Evolutionary conservation across 2,797 vertebrate genomes (phyloP), one percentile per base, ranked within the genome.

Genomic region (Adrianichthys oophorus): DNA sequence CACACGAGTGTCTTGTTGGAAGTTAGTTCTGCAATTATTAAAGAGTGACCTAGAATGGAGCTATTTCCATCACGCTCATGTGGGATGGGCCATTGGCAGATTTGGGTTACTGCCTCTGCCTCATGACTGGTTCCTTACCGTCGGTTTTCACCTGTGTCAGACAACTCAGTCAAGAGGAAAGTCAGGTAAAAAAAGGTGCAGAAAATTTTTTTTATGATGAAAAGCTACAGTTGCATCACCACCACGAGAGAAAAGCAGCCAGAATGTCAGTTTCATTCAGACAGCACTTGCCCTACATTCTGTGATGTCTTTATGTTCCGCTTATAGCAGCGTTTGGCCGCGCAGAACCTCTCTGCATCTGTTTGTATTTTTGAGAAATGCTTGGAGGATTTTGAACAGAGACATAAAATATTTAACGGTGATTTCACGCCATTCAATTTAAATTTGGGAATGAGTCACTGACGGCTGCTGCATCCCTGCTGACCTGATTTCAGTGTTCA

Each of bases 51-150:
- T 66, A 84, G 79, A 85, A 80, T 44, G 48, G 47, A 55, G 51
- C 81, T 87, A 85, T 87, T 89, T 84, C 76, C 15, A 65, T 80
- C 78, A 5, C 4, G 48, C 21, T 61, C 79, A 68, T 51, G 55
- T 82, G 84, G 84, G 78, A 82, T 45, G 23, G 51, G 56, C 7
- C 15, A 51, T 0, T 79, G 77, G 80, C 78, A 85, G 74, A 87
- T 85, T 65, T 80, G 69, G 85, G 84, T 83, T 81, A 79, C 32
- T 17, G 70, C 70, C 62, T 29, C 62, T 62, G 54, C 57, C 60
- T 46, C 50, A 41, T 13, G 54, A 43, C 70, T 70, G 60, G 26
- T 50, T 76, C 50, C 41, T 40, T 61, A 2, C 48, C 56, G 68
- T 69, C 65, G 12, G 32, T 56, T 21, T 37, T 19, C 45, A 54